Percentiles rank a stretch among this genome's conserved stretches.
Evolutionary conservation across 2,797 vertebrate species (phyloP).

Genomic region (Siniperca scherzeri): DNA sequence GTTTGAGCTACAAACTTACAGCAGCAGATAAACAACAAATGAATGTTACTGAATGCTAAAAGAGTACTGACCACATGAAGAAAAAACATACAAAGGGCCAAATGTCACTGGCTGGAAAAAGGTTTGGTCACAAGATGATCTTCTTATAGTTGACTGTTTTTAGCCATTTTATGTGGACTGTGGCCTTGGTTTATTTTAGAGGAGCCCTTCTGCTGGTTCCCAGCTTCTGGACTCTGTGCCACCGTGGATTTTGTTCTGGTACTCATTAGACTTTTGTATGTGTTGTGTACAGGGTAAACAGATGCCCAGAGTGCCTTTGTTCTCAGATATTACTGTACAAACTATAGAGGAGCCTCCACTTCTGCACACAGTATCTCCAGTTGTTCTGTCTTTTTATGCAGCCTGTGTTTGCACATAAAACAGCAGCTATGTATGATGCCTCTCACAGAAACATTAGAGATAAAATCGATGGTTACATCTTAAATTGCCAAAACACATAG

Average conservation of each 20-base stretch:
- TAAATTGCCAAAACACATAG: neutral
- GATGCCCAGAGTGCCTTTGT: neutral
- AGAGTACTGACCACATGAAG: neutral
- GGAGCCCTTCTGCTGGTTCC: neutral
- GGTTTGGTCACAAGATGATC: neutral
- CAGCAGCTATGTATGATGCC: neutral
- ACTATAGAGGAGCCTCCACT: neutral
- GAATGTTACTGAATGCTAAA: neutral
- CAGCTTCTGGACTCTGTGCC: neutral
- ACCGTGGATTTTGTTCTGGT: constrained; percentile 17
- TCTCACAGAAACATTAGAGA: neutral
- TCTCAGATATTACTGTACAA: neutral
- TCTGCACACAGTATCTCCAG: too few relatives aligned
- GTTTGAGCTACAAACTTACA: neutral
- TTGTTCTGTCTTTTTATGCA: neutral
- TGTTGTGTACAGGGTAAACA: neutral
- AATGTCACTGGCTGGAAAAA: neutral
- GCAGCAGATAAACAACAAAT: constrained; percentile 8
- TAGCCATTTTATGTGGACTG: neutral
- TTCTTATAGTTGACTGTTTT: neutral
- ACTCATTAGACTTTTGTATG: neutral
- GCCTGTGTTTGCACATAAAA: neutral
- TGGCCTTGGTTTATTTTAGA: neutral
- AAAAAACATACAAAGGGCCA: constrained; percentile 1
- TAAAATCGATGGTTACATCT: neutral